These are phyloP conservation scores for Planococcus citri DNA, from an alignment of 1,140 invertebrate genomes.

Conservation along the genomic window DNA sequence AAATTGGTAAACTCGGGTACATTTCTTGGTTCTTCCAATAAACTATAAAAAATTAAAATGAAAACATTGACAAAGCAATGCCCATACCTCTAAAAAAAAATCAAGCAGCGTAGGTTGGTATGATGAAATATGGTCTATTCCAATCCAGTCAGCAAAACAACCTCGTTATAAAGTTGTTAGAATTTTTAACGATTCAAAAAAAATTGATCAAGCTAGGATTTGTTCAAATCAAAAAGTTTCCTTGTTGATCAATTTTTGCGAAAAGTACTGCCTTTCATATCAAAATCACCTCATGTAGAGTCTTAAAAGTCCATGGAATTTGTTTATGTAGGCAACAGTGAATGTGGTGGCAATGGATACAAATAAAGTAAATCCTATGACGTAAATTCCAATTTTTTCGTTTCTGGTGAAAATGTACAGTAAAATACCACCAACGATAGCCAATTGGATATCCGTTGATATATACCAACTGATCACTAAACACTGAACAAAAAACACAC, in stretches of 20 bases:
- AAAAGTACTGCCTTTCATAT: not conserved
- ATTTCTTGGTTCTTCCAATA: slow-evolving; percentile 23
- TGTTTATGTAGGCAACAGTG: not conserved
- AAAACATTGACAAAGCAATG: too few relatives aligned
- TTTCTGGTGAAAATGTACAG: slow-evolving; percentile 14
- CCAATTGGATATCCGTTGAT: slow-evolving; percentile 21
- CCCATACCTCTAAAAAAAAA: too few relatives aligned
- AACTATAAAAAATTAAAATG: slow-evolving; percentile 11
- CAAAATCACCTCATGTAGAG: slow-evolving; percentile 8
- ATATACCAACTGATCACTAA: slow-evolving; percentile 23
- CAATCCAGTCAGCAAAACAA: too few relatives aligned
- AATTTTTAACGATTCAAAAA: too few relatives aligned
- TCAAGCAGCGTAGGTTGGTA: too few relatives aligned
- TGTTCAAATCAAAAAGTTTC: too few relatives aligned
- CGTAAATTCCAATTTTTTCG: not conserved
- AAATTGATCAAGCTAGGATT: too few relatives aligned
- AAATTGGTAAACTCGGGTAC: slow-evolving; percentile 30
- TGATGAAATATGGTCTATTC: too few relatives aligned
- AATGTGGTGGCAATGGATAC: not conserved
- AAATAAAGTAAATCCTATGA: not conserved
- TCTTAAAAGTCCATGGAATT: slow-evolving; percentile 15
- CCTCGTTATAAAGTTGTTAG: too few relatives aligned
- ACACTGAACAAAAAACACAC: slow-evolving; percentile 15
- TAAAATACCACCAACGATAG: not conserved
- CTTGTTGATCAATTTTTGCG: not conserved